Base-by-base conservation (phyloP, 1,140 invertebrate genomes). In the Trachelipus rathkii region DNA sequence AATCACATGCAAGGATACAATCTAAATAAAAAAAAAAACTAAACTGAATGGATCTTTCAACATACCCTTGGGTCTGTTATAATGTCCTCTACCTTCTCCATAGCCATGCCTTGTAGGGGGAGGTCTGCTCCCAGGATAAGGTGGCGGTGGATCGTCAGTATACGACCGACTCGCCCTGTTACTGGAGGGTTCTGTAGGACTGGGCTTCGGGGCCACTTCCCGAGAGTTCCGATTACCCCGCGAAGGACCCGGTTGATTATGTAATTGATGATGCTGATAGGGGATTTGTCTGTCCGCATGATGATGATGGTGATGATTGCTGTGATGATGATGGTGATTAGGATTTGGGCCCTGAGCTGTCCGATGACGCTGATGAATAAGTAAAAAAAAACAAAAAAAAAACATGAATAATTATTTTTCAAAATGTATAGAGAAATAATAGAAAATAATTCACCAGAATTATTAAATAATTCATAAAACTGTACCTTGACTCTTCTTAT, bases 71-170 rank as follows among this genome's bases (percentile, higher is more conserved):
- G 82, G 79, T 67, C 85, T 82, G 85, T 92, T 92, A 84, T 92
- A 91, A 67, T 86, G 85, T 79, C 90, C 89, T 82, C 91, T 85
- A 15, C 90, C 90, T 82, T 91, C 90, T 10, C 90, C 89, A 81
- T 91, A 91, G 10, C 90, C 89, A 76, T 89, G 88, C 71, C 89
- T 87, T 50, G 90, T 81, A 33, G 79, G 79, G 3, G 77, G 77
- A 13, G 77, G 46, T 24, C 69, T 75, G 23, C 53, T 69, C 19
- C 89, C 85, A 4, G 79, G 77, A n/a, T 81, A 81, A 78, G 82
- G 79, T 0, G 82, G 74, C 15, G 82, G 81, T 2, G 81, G 78
- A 44, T 81, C 79, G 15, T 82, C 78, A 44, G 82, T 80, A 73
- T 80, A 60, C 8, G 50, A 60, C 78, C 75, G 71, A 44, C 78